These are phyloP conservation scores for Cheumatopsyche charites DNA, from an alignment of 1,140 invertebrate genomes.

Conservation along the genomic window DNA sequence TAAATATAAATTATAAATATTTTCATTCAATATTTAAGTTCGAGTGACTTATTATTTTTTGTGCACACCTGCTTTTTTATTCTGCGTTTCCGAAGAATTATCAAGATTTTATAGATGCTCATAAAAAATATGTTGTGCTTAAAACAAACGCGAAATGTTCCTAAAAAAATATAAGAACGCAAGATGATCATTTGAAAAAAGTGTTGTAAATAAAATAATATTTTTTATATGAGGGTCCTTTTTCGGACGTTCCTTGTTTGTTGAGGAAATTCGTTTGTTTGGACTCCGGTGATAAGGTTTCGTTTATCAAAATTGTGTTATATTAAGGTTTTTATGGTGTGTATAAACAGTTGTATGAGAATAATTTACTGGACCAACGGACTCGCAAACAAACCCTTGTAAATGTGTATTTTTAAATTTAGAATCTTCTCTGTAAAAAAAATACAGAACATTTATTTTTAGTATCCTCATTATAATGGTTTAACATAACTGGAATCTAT, in stretches of 20 bases:
- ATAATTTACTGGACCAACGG: constrained; percentile 30
- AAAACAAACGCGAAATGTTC: constrained; percentile 35
- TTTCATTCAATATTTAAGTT: too few relatives aligned
- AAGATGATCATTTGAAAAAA: constrained; percentile 9
- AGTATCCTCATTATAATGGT: too few relatives aligned
- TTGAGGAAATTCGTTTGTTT: constrained; percentile 25
- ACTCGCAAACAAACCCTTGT: neutral
- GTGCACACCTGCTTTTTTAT: constrained; percentile 18
- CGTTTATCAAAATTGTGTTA: constrained; percentile 5
- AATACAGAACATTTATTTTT: too few relatives aligned
- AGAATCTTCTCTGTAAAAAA: too few relatives aligned
- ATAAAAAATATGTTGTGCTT: constrained; percentile 5
- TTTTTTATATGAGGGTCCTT: neutral
- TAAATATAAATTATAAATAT: too few relatives aligned
- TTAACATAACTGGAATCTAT: too few relatives aligned
- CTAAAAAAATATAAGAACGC: neutral
- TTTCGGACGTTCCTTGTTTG: constrained; percentile 14
- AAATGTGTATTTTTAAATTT: constrained; percentile 8
- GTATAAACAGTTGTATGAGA: constrained; percentile 5
- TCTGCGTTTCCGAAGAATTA: constrained; percentile 33
- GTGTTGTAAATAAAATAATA: neutral
- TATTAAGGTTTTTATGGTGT: constrained; percentile 10
- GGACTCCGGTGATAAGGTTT: constrained; percentile 9
- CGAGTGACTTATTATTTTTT: neutral
- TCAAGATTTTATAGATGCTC: constrained; percentile 18